Base-by-base conservation (phyloP, 2,797 vertebrate genomes). In the Platalea minor region DNA sequence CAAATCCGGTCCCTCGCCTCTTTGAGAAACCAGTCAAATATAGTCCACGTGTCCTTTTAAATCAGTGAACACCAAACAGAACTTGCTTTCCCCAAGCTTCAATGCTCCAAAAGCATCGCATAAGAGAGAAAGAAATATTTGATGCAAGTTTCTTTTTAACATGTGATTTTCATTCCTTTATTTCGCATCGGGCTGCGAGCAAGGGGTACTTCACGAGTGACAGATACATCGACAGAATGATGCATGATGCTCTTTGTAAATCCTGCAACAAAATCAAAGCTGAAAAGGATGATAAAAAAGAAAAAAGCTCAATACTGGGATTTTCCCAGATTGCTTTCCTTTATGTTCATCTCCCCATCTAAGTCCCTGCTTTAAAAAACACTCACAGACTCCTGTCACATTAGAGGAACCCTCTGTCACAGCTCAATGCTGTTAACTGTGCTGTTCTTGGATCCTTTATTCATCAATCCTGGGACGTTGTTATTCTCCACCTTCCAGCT, bases 71-170 rank as follows among this genome's bases (percentile, higher is more conserved):
- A 41, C 37, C 33, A 74, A 85, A 54, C 11, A 23, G 60, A 50
- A 1, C 16, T 57, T 61, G n/a, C 33, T 31, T 57, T 50, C 53
- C 80, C 28, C 26, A 16, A 54, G 57, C 53, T 74, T 19, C 7
- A 0, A 74, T 43, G 26, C 33, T 51, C 43, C 3, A 0, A 78
- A 89, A 79, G 13, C 46, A 73, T 45, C 29, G 25, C 6, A 0
- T 14, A 33, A 75, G 10, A 61, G 31, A 39, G 1, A 3, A 56
- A 45, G 31, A 81, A 88, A 60, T 53, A 82, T 63, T 63, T 84
- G 26, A 25, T 54, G 25, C 19, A 31, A 23, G 37, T 29, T 89
- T 75, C 43, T 90, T 88, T n/a, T 53, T 11, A 51, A 24, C 8
- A 8, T 2, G 2, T 50, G 41, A 35, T 59, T 75, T 86, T 77